These are phyloP conservation scores for Achlya flavicornis DNA, from an alignment of 2,888 invertebrate species.

Conservation along the genomic window DNA sequence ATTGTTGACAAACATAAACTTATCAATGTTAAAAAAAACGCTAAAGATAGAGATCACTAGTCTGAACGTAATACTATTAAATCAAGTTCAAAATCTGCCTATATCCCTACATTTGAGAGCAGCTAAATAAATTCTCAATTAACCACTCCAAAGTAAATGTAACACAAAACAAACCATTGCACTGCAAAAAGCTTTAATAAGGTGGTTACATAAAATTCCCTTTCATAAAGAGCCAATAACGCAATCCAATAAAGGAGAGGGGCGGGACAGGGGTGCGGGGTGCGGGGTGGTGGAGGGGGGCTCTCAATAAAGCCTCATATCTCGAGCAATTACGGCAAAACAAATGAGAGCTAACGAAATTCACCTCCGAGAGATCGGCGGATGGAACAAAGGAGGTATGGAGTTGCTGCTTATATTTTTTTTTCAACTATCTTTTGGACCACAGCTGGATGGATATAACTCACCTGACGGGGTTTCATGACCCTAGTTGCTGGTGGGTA, in stretches of 20 bases:
- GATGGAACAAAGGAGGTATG: conserved; percentile 32
- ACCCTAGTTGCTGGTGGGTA: too few species aligned
- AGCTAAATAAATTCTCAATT: background rate
- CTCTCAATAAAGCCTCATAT: conserved; percentile 69
- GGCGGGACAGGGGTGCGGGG: conserved; percentile 36
- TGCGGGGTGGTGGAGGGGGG: conserved; percentile 27
- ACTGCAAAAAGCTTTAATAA: conserved; percentile 49
- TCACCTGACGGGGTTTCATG: too few species aligned
- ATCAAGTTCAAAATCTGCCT: background rate
- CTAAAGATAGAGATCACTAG: too few species aligned
- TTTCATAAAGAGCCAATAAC: conserved; percentile 63
- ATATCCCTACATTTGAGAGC: background rate
- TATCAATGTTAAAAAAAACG: too few species aligned
- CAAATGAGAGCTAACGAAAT: conserved; percentile 82
- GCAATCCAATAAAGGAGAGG: conserved; percentile 69
- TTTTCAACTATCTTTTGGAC: background rate
- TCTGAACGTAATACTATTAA: background rate
- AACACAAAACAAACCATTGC: conserved; percentile 25
- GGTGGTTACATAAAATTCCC: conserved; percentile 65
- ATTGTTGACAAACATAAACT: too few species aligned
- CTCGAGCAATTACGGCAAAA: conserved; percentile 79
- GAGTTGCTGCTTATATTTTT: conserved; percentile 34
- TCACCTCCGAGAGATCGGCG: conserved; percentile 69
- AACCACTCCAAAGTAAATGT: too few species aligned
- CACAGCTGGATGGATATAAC: too few species aligned